Evolutionary conservation across 2,888 invertebrate genomes (phyloP).

Genomic region (Agrilus cyanescens): DNA sequence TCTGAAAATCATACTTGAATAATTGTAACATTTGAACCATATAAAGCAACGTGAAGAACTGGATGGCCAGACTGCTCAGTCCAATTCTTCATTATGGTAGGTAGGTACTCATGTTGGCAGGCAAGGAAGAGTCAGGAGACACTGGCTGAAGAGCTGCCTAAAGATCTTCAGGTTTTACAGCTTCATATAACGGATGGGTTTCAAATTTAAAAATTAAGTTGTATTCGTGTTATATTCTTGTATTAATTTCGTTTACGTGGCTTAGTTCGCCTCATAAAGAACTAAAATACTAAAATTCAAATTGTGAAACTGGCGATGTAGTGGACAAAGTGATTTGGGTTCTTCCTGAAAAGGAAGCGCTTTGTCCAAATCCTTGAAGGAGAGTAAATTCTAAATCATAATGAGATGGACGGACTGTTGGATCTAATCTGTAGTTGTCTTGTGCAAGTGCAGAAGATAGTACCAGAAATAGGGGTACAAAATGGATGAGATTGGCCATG

Average conservation of each 20-base stretch:
- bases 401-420: constrained; percentile 37
- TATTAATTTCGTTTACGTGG: no score
- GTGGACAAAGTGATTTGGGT: constrained; percentile 3
- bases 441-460: constrained; percentile 9
- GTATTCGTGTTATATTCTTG: no score
- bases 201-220: background rate
- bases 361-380: constrained; percentile 1
- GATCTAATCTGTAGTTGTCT: constrained; percentile 35
- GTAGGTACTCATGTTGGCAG: background rate
- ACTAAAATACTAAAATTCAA: no score
- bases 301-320: background rate
- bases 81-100: background rate
- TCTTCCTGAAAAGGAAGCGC: constrained; percentile 5
- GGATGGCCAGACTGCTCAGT: background rate
- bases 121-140: background rate
- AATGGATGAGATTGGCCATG: no score
- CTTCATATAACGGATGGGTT: background rate
- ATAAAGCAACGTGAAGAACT: background rate
- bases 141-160: no score
- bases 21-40: background rate
- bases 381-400: constrained; percentile 41
- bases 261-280: no score
- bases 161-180: no score
- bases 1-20: background rate
- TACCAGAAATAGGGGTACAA: no score